Base-by-base conservation (phyloP, 1,140 invertebrate genomes). In the Platyscapa corneri region DNA sequence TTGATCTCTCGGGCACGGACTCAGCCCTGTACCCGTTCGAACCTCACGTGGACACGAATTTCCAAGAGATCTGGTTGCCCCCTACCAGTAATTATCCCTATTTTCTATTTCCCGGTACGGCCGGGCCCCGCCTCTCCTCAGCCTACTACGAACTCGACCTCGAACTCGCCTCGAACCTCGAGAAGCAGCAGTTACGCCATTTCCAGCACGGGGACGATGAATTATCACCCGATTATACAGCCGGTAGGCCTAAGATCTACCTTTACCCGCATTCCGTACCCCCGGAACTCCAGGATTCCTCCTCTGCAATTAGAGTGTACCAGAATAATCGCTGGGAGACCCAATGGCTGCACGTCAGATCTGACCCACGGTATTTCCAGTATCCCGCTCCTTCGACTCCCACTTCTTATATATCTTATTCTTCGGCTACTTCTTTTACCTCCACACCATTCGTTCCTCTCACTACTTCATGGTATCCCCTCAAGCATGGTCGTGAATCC, bases 1-100 rank as follows among this genome's bases (percentile, higher is more conserved):
- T 94, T 91, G 94, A 94, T 89, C 92, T 94, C 89, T 93, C 94
- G 89, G 94, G 93, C 90, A 94, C 94, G 89, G 94, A 94, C 87
- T 94, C 94, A 88, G 94, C 94, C 92, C 92, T 94, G 87, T 93
- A 94, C 92, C 92, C 93, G 82, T 93, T 93, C 91, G 93, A 94
- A 89, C 91, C 93, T 88, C 92, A 91, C 85, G 90, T 94, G 89
- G 93, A 93, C 72, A 81, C 70, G 87, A 93, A 91, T 90, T 93
- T 93, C 90, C 93, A 92, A 88, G 93, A 94, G 89, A 91, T 94
- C 89, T 94, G 93, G 94, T 94, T 93, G 86, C 93, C 93, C 87
- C 92, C 93, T 86, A 94, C 94, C 89, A 94, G 93, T 92, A 93
- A 94, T 89, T 94, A 94, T 88, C 94, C 94, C 87, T 94, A 94